Evolutionary conservation across 1,140 invertebrate species (phyloP), one percentile per base, ranked within the genome.

Genomic region (Chrysoperla carnea): DNA sequence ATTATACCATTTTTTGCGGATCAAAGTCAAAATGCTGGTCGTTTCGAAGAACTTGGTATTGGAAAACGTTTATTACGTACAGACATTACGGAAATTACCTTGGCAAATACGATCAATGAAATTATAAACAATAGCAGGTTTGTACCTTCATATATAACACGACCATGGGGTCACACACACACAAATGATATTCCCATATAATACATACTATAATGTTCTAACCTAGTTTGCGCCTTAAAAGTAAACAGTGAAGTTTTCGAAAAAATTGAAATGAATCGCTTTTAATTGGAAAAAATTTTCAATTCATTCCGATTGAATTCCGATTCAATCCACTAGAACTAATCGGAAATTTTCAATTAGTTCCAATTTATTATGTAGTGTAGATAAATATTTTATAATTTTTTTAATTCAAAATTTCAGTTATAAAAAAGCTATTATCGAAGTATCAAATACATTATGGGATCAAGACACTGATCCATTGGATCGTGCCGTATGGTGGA

Each of bases 401-500:
- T 23, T 23, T 23, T 23, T 23, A 2, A 23, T 23, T 3, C 2
- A 23, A 23, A 23, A 5, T 37, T 37, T 14, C 12, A 37, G 37
- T 5, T 37, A 37, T 4, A 17, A 11, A 14, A 8, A 37, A 6
- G 12, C 11, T 14, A 17, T 37, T 1, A 37, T 8, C 5, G 14
- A 14, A 4, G 37, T 8, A 2, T 37, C 37, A 17, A 27, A 39
- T 8, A 45, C 40, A 40, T 52, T 50, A 39, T 51, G 37, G 31
- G 67, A 68, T 37, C 54, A 58, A 48, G 59, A 55, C 0, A 47
- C 51, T 23, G 43, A 56, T 33, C 40, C 58, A 9, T 28, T 61
- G 12, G 55, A 61, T 12, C 37, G 48, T 4, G 66, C 62, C 6
- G 43, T 66, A 13, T 63, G 61, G 54, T 66, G 67, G 56, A 55